Base-by-base conservation (phyloP, 2,113 vertebrate species). In the Pelobates fuscus region DNA sequence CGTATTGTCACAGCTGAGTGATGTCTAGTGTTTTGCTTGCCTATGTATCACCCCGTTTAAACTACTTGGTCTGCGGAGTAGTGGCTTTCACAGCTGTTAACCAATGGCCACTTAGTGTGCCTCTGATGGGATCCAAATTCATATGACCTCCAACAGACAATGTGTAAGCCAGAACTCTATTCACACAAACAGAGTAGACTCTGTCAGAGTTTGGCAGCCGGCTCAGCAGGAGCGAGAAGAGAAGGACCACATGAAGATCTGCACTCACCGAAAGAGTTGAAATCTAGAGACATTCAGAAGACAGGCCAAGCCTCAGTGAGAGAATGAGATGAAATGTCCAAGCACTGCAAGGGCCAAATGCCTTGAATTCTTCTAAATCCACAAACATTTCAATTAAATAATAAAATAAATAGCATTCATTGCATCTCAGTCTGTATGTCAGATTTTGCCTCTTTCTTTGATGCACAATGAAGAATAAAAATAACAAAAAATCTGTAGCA, bases 191-290 rank as follows among this genome's bases (percentile, higher is more conserved):
- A 82, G 64, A 24, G 55, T 24, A 83, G 32, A 37, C 24, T 67
- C 55, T 71, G 79, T 63, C 79, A 82, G 63, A 64, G 59, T 10
- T 74, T 55, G 79, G 21, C 78, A 67, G 75, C 41, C 72, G 43
- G 70, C 0, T 0, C 69, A 77, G 79, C 2, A 78, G 26, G 82
- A 80, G 61, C 46, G 68, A 69, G 64, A 78, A 58, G 46, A 81
- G 54, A 69, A 78, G 72, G 64, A 71, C 81, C 78, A 81, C 59
- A 63, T 76, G 81, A 85, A 66, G 77, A 82, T 77, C 30, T 63
- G 24, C 6, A 32, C 67, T 37, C 78, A 81, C 64, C 84, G 78
- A 87, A 84, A 86, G 79, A 23, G 49, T 44, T 18, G 43, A 73
- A 84, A 81, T 77, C 79, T 77, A 67, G 69, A 15, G 23, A 60